Evolutionary conservation across 2,797 vertebrate species (phyloP).

Genomic region (Oryzias sinensis): DNA sequence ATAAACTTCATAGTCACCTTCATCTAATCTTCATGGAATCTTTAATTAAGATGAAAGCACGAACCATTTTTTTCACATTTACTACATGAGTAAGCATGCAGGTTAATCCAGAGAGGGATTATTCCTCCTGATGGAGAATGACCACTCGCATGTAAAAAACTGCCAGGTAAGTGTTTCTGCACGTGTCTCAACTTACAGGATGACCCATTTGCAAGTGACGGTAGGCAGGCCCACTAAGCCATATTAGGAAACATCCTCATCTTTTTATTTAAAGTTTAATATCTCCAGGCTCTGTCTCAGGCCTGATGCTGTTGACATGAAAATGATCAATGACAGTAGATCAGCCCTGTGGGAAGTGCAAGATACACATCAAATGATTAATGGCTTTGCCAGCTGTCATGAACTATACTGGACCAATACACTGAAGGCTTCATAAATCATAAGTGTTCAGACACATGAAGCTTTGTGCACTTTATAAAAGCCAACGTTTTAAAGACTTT

Average conservation of each 20-base stretch:
- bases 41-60: constrained; percentile 69
- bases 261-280: constrained; percentile 69
- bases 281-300: constrained; percentile 48
- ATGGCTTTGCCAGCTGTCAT: constrained; percentile 73
- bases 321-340: constrained; percentile 75
- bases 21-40: constrained; percentile 55
- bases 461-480: constrained; percentile 59
- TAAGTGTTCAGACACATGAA: constrained; percentile 61
- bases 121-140: constrained; percentile 42
- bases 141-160: constrained; percentile 52
- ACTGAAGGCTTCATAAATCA: constrained; percentile 77
- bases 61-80: constrained; percentile 54
- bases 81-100: constrained; percentile 61
- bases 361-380: constrained; percentile 73
- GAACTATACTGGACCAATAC: constrained; percentile 69
- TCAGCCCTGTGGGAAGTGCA: constrained; percentile 67
- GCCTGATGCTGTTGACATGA: constrained; percentile 57
- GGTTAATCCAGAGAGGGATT: constrained; percentile 64
- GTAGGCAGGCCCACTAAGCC: constrained; percentile 26
- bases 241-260: constrained; percentile 44
- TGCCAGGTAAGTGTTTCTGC: constrained; percentile 18
- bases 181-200: constrained; percentile 7
- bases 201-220: constrained; percentile 12
- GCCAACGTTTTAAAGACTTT: constrained; percentile 24
- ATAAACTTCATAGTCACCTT: constrained; percentile 29